Evolutionary conservation across 2,113 vertebrate genomes (phyloP).

Genomic region (Natator depressus): DNA sequence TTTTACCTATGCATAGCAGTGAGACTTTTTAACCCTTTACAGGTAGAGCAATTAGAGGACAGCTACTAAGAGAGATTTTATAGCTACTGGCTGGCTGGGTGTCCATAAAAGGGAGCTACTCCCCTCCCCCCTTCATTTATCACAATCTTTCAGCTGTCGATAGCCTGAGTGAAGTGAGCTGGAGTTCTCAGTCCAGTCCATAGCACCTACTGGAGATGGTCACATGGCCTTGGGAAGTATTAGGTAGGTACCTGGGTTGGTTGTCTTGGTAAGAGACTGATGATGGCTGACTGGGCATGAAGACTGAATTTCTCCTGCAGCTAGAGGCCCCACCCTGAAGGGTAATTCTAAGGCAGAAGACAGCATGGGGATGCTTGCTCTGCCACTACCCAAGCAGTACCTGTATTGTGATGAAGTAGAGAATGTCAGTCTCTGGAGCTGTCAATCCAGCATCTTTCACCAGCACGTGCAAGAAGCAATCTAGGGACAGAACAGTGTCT

Average conservation of each 20-base stretch:
- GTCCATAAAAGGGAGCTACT: too few species aligned
- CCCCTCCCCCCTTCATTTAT: too few species aligned
- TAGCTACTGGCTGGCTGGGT: too few species aligned
- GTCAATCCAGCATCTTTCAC: neutral
- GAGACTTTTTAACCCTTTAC: too few species aligned
- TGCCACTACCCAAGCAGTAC: fast-evolving
- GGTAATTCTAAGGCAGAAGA: neutral
- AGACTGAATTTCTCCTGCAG: neutral
- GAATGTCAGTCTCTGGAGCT: neutral
- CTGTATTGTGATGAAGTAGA: neutral
- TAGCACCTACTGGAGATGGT: fast-evolving
- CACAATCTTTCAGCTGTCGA: neutral
- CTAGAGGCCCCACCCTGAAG: fast-evolving
- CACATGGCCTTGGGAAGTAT: neutral
- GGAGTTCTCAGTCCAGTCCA: neutral
- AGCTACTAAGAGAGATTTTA: too few species aligned
- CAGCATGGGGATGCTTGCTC: fast-evolving
- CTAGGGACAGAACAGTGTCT: neutral
- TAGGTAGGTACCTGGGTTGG: neutral
- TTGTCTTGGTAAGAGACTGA: fast-evolving
- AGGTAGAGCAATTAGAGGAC: too few species aligned
- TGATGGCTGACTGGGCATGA: neutral
- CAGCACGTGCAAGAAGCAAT: neutral
- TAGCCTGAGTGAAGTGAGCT: neutral
- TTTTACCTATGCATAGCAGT: too few species aligned